These are phyloP conservation scores for Peromyscus attwateri DNA, from an alignment of 2,797 vertebrate genomes.

Conservation along the genomic window DNA sequence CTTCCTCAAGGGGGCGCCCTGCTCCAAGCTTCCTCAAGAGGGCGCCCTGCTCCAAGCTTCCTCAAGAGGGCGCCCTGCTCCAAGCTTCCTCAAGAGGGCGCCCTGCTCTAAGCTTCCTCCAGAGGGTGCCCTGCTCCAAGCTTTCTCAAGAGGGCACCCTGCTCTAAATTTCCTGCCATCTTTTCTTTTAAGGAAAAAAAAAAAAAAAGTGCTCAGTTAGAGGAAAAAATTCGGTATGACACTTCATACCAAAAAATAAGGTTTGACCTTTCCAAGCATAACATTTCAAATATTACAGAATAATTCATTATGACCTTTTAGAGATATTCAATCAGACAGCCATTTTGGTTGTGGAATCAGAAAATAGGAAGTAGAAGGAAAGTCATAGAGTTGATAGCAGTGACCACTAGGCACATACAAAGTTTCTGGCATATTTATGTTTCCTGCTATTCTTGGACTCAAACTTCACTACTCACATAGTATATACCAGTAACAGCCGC, in stretches of 20 bases:
- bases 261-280: constrained; percentile 70
- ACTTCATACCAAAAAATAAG: constrained; percentile 67
- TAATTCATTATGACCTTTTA: constrained; percentile 82
- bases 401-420: neutral
- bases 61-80: constrained; percentile 76
- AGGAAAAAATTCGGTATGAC: constrained; percentile 52
- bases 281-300: constrained; percentile 79
- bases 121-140: constrained; percentile 76
- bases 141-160: constrained; percentile 64
- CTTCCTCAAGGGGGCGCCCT: constrained; percentile 67
- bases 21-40: constrained; percentile 71
- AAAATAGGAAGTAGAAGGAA: constrained; percentile 54
- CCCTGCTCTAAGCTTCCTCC: constrained; percentile 71
- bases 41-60: constrained; percentile 75
- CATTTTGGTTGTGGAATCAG: constrained; percentile 75
- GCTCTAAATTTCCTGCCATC: constrained; percentile 68
- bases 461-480: neutral
- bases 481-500: neutral
- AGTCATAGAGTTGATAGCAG: neutral
- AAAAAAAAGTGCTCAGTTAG: neutral
- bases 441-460: constrained; percentile 46
- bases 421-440: neutral
- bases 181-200: constrained; percentile 60
- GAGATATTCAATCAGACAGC: constrained; percentile 69
- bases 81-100: constrained; percentile 71